Base-by-base conservation (phyloP, 2,888 invertebrate species). In the Scaptodrosophila latifasciaeformis region DNA sequence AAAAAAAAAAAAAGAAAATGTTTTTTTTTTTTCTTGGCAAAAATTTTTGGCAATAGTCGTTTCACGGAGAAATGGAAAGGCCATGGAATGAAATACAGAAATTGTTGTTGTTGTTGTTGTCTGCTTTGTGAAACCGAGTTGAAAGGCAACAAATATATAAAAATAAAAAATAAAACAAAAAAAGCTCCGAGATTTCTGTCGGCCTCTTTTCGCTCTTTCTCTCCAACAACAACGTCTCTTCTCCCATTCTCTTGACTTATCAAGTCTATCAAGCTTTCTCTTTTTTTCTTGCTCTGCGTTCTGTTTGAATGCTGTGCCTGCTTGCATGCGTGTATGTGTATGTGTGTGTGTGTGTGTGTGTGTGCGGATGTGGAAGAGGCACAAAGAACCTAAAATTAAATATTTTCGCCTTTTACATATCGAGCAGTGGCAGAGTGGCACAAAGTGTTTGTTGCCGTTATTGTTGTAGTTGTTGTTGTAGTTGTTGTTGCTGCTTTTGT, bases 301-400 rank as follows among this genome's bases (percentile, higher is more conserved):
- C 7, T 24, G 3, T 24, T 24, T 24, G 4, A 24, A 24, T 7
- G 7, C 40, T 43, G 21, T 24, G 24, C 29, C 39, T 49, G 49
- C 49, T 29, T 15, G 24, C 24, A 12, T 47, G 57, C 49, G 49
- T 15, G 18, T 35, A 12, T 35, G 18, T 19, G 19, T 40, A 21
- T 52, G 65, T 56, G 51, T 40, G 48, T 49, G 54, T 64, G 52
- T 18, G 39, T 39, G 31, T 31, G 19, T n/a, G 40, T 13, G 39
- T 18, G 39, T 58, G 35, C 6, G 12, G 35, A 13, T n/a, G 35
- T 12, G 35, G 13, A 17, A 15, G 34, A 29, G 52, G 59, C 77
- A 72, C 74, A 76, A 76, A 78, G 76, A 76, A 78, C 69, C 76
- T 79, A 79, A 76, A 76, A 76, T 76, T 76, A 76, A 76, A 76